These are phyloP conservation scores for Larimichthys polyactis DNA, from an alignment of 2,113 vertebrate species.

Conservation along the genomic window DNA sequence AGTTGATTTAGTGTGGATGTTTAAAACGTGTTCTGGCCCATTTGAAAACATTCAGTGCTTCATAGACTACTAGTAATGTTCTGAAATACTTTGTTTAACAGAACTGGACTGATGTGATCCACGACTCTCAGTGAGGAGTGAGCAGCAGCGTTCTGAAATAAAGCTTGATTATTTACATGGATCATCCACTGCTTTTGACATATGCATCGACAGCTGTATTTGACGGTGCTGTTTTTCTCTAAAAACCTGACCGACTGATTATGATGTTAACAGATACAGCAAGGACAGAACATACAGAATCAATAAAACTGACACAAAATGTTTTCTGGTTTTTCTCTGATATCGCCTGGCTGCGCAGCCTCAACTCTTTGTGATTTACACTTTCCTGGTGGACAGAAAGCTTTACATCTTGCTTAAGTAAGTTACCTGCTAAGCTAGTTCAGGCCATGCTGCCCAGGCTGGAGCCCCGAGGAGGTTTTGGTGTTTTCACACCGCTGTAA, in stretches of 20 bases:
- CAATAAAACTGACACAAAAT: background rate
- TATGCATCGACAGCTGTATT: constrained; percentile 35
- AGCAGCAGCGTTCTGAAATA: background rate
- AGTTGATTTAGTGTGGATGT: no score
- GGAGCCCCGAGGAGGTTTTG: no score
- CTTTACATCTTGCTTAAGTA: no score
- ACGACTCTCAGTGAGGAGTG: no score
- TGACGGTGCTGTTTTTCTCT: constrained; percentile 4
- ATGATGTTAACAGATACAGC: constrained; percentile 12
- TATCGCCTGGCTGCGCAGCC: no score
- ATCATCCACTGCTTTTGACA: background rate
- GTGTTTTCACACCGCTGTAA: no score
- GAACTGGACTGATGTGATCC: background rate
- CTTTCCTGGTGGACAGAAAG: no score
- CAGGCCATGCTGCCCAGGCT: no score
- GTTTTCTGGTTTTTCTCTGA: background rate
- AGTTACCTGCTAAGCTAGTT: no score
- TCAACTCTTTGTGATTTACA: no score
- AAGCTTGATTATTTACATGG: background rate
- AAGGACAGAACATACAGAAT: constrained; percentile 25
- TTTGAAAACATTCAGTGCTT: background rate
- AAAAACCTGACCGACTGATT: constrained; percentile 6
- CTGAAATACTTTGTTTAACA: background rate
- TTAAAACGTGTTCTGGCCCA: background rate
- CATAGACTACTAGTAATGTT: background rate